A percentile compares a stretch with the other conserved stretches of the same genome.
These are phyloP conservation scores for Lucilia cuprina DNA, from an alignment of 1,140 invertebrate species.

Conservation along the genomic window DNA sequence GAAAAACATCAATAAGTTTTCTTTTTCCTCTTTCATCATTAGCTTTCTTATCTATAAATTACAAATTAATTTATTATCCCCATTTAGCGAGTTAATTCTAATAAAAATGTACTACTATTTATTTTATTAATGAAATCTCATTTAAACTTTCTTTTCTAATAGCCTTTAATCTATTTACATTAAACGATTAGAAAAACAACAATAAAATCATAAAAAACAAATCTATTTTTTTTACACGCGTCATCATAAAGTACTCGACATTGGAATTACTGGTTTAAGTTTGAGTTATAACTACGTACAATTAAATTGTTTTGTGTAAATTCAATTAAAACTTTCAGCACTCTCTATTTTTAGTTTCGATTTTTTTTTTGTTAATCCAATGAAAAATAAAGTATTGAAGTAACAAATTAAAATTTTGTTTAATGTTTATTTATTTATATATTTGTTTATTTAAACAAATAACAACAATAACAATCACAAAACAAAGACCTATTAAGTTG, in stretches of 20 bases:
- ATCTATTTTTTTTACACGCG: no score
- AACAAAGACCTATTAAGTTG: neutral
- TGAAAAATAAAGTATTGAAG: neutral
- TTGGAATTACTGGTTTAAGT: no score
- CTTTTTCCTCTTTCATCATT: no score
- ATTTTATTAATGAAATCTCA: neutral
- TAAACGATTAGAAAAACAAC: no score
- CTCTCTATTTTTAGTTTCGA: neutral
- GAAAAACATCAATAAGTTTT: no score
- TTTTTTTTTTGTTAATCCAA: no score
- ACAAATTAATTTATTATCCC: no score
- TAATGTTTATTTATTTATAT: neutral
- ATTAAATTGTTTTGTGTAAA: neutral
- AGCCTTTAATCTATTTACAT: neutral
- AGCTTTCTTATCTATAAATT: no score
- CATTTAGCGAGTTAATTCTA: no score
- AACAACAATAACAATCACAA: no score
- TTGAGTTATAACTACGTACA: neutral
- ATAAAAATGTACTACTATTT: neutral
- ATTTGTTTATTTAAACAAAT: neutral
- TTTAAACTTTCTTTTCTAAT: neutral
- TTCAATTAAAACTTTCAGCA: neutral
- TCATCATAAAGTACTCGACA: no score
- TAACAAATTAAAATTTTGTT: neutral
- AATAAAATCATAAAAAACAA: no score